phyloP scores from a whole-genome alignment of 2,888 invertebrate species.

The Zele albiditarsus region DNA sequence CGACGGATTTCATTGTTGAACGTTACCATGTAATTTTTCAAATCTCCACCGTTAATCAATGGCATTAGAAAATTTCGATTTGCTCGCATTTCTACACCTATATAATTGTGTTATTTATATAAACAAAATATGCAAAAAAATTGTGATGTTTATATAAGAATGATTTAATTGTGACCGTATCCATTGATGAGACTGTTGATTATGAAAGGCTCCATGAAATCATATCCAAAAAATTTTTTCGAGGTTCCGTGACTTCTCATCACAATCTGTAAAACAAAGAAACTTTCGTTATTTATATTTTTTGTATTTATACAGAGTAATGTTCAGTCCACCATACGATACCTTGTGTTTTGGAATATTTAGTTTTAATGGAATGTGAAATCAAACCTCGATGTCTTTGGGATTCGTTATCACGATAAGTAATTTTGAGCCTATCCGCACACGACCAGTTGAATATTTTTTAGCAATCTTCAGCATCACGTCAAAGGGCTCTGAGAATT shows the following conservation, averaged over 20 bases:
- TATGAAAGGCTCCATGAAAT: not conserved
- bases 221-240: not conserved
- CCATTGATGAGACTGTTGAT: not conserved
- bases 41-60: not conserved
- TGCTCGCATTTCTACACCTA: not conserved
- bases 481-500: not conserved
- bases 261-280: not conserved
- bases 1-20: not conserved
- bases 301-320: too few relatives aligned
- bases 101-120: not conserved
- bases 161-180: not conserved
- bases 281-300: not conserved
- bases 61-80: not conserved
- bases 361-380: not conserved
- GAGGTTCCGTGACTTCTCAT: not conserved
- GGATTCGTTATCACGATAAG: not conserved
- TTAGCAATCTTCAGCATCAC: not conserved
- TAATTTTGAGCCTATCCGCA: not conserved
- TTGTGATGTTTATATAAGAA: not conserved
- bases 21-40: conserved; percentile 7
- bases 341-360: too few relatives aligned
- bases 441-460: not conserved
- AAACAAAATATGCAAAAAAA: not conserved
- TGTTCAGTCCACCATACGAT: too few relatives aligned
- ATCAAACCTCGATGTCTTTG: not conserved